Base-by-base conservation (phyloP, 2,797 vertebrate species). In the Pangasius djambal region DNA sequence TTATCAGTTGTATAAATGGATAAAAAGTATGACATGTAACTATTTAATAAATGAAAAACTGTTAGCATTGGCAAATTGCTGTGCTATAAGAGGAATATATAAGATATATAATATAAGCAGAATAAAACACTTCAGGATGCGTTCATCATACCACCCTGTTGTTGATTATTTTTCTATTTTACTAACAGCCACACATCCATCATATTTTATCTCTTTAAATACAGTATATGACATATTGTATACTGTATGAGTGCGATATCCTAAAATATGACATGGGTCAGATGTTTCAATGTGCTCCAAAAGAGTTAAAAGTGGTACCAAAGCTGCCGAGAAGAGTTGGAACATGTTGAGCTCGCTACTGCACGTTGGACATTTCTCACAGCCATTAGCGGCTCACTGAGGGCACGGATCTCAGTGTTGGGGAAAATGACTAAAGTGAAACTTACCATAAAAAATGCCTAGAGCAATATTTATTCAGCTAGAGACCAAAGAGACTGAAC, bases 381-480 rank as follows among this genome's bases (percentile, higher is more conserved):
- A 89, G 82, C 67, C 72, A 87, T 83, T 69, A 74, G 55, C 31
- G 0, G 83, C 70, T 88, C 48, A 87, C 63, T 72, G 65, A 59
- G 78, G 52, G 12, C 77, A 57, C 16, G 22, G 77, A 57, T 10
- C 37, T 75, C 79, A 74, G 13, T 48, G 28, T 31, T 63, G 57
- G 57, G 55, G 55, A 31, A 37, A 88, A 75, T 88, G n/a, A 28
- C 87, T 83, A 8, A 88, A 84, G 84, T 84, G 6, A 88, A 74
- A 85, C 77, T 55, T 31, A 55, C 28, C 77, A 67, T 63, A 85
- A 87, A 90, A 86, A 88, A 88, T 34, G 57, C 31, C 8, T 55
- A 87, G 83, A 86, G 84, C 86, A 89, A 89, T 89, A 83, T 90
- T 91, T 90, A 89, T 83, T 74, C 77, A 79, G 77, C 77, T 79